These are phyloP conservation scores for Patiria pectinifera DNA, from an alignment of 53 echinoderm and acorn worm genomes.

Conservation along the genomic window DNA sequence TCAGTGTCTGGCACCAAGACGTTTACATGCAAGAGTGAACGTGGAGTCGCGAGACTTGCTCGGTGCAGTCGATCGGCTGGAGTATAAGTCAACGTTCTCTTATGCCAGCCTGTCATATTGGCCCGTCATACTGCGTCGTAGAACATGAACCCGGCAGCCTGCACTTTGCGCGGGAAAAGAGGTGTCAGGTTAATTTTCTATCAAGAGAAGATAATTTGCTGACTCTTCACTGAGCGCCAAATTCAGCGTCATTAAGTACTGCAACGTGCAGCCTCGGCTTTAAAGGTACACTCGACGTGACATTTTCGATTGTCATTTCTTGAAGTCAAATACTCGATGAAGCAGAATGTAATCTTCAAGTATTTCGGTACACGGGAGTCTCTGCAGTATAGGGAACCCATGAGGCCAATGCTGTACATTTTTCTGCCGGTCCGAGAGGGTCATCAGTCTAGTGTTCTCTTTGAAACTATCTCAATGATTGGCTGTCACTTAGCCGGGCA, in stretches of 20 bases:
- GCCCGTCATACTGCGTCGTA: neutral
- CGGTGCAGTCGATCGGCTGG: neutral
- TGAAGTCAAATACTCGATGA: neutral
- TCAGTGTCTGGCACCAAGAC: neutral
- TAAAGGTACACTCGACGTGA: constrained; percentile 22
- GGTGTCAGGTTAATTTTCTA: constrained; percentile 65
- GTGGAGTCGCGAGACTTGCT: neutral
- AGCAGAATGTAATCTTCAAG: neutral
- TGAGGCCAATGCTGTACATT: too few relatives aligned
- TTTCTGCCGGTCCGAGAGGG: too few relatives aligned
- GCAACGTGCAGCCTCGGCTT: constrained; percentile 27
- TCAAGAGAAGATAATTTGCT: constrained; percentile 45
- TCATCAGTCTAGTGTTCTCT: too few relatives aligned
- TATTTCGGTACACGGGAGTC: too few relatives aligned
- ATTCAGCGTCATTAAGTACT: constrained; percentile 52
- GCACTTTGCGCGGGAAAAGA: constrained; percentile 50
- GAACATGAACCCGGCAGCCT: constrained; percentile 40
- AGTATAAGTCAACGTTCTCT: neutral
- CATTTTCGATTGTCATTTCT: neutral
- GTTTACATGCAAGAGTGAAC: neutral
- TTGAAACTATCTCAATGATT: too few relatives aligned
- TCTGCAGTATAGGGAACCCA: too few relatives aligned
- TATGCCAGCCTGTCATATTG: neutral
- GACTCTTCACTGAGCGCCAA: constrained; percentile 33
- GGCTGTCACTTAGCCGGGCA: too few relatives aligned